A percentile compares a stretch with the other conserved stretches of the same genome.
Evolutionary conservation across 2,888 invertebrate species (phyloP).

Genomic region (Callimorpha dominula): DNA sequence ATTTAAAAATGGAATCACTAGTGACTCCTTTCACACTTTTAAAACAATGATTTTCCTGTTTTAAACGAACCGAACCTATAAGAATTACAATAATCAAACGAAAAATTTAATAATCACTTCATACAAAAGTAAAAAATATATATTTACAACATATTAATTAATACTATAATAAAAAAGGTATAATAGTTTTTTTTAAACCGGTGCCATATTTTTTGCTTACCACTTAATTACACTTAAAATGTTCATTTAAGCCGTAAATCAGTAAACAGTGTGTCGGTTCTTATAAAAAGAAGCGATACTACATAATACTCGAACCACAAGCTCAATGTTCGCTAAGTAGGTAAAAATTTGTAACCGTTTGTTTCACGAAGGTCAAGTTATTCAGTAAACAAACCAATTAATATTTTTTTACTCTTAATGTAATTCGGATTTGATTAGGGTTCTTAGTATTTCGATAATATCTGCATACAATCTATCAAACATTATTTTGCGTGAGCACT

Average conservation of each 20-base stretch:
- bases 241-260: conserved; percentile 23
- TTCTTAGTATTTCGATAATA: conserved; percentile 34
- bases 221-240: conserved; percentile 10
- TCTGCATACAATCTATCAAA: conserved; percentile 26
- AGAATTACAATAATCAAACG: neutral
- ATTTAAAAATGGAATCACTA: too few species aligned
- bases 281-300: neutral
- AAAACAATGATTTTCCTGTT: neutral
- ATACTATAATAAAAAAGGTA: too few species aligned
- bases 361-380: conserved; percentile 42
- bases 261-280: neutral
- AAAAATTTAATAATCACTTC: neutral
- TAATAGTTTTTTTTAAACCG: neutral
- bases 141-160: neutral
- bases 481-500: conserved; percentile 10
- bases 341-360: conserved; percentile 51
- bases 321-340: conserved; percentile 23
- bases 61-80: neutral
- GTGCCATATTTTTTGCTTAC: neutral
- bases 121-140: neutral
- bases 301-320: conserved; percentile 6
- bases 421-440: conserved; percentile 52
- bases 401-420: conserved; percentile 45
- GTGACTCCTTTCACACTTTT: neutral
- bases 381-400: conserved; percentile 65